Percentiles rank a stretch among this genome's conserved stretches.
Conservation (phyloP, 1,140 invertebrate genomes). For the Drosophila willistoni region DNA sequence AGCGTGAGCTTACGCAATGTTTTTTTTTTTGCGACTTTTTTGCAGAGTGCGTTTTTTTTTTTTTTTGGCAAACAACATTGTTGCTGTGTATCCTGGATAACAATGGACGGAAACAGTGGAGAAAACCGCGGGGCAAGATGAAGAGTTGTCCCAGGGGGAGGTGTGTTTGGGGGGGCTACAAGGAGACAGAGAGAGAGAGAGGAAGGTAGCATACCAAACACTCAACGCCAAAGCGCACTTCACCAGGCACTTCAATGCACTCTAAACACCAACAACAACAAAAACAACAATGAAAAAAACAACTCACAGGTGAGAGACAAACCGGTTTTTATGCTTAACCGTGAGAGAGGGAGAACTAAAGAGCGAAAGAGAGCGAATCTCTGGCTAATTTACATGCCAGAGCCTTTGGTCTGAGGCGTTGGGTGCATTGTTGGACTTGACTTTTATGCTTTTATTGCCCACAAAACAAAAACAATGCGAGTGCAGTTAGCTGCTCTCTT, state of each 20-base stretch:
- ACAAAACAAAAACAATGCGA: conserved; percentile 47
- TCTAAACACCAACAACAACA: conserved; percentile 54
- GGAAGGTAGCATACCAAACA: conserved; percentile 70
- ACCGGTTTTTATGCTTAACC: conserved; percentile 44
- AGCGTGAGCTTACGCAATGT: conserved; percentile 19
- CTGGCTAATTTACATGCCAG: conserved; percentile 73
- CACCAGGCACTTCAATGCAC: conserved; percentile 60
- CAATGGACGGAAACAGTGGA: conserved; percentile 44
- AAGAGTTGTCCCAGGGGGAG: neutral
- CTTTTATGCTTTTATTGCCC: conserved; percentile 58
- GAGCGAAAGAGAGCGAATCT: conserved; percentile 47
- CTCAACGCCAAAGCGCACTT: conserved; percentile 76
- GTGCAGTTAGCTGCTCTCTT: conserved; percentile 39
- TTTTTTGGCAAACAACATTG: conserved; percentile 1
- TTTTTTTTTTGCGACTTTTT: neutral
- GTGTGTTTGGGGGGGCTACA: neutral
- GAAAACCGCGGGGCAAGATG: neutral
- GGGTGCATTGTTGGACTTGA: conserved; percentile 64
- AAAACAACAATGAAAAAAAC: conserved; percentile 48
- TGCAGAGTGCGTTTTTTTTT: too few species aligned
- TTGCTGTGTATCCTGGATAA: conserved; percentile 18
- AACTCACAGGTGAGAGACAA: conserved; percentile 47
- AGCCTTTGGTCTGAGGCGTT: conserved; percentile 54
- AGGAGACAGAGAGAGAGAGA: conserved; percentile 3
- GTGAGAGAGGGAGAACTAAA: conserved; percentile 21